Percentiles rank a stretch among this genome's conserved stretches.
These are phyloP conservation scores for Nezara viridula DNA, from an alignment of 2,888 invertebrate species.

Conservation along the genomic window DNA sequence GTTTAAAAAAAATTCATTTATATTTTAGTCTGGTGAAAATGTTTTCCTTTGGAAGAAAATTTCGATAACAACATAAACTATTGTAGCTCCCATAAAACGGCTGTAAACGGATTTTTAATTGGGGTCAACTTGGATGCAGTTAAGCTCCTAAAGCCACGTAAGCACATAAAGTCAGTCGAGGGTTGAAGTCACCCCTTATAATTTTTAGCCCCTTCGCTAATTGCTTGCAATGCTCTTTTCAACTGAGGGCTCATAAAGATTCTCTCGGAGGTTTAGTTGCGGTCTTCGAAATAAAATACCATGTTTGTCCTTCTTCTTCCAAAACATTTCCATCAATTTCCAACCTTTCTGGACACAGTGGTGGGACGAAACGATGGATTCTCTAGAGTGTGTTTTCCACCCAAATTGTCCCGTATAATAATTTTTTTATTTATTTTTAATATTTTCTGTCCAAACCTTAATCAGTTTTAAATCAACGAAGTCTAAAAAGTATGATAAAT, in stretches of 20 bases:
- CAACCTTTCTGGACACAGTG: not conserved
- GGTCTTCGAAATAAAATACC: not conserved
- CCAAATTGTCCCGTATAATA: no score
- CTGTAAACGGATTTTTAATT: not conserved
- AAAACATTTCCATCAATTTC: slow-evolving; percentile 12
- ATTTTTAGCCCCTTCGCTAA: slow-evolving; percentile 2
- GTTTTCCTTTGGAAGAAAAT: not conserved
- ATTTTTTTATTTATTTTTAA: no score
- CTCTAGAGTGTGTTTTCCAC: no score
- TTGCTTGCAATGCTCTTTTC: not conserved
- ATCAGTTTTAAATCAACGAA: no score
- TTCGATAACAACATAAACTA: not conserved
- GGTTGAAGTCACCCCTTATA: not conserved
- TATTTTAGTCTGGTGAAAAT: no score
- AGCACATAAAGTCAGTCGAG: not conserved
- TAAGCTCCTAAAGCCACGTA: not conserved
- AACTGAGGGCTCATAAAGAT: slow-evolving; percentile 22
- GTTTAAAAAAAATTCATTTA: no score
- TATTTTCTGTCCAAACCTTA: no score
- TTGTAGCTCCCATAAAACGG: not conserved
- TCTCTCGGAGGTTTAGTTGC: not conserved
- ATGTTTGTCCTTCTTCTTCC: not conserved
- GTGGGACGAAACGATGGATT: no score
- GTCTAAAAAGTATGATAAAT: no score
- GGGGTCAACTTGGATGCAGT: not conserved